phyloP scores from a whole-genome alignment of 2,797 vertebrate genomes.

The Holocentrus rufus region DNA sequence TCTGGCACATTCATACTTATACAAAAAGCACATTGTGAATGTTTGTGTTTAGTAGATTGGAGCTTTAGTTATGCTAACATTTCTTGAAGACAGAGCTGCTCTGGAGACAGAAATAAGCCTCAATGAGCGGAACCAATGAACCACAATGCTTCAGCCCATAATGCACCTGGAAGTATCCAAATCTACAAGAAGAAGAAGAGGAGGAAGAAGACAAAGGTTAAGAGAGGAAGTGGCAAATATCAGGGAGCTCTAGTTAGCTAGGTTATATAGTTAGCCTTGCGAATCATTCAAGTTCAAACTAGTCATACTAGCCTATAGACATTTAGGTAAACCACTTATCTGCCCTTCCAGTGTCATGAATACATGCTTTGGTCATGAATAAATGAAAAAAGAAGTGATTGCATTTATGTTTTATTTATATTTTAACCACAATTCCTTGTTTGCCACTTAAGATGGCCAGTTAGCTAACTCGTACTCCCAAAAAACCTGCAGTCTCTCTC shows the following conservation, averaged over 20 bases:
- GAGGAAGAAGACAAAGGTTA: too few species aligned
- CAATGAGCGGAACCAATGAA: too few species aligned
- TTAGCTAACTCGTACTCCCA: constrained; percentile 1
- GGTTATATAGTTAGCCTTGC: too few species aligned
- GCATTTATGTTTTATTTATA: constrained; percentile 10
- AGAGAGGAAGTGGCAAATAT: too few species aligned
- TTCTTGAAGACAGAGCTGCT: background rate
- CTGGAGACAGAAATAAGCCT: background rate
- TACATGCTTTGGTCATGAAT: background rate
- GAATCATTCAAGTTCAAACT: constrained; percentile 19
- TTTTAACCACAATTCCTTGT: background rate
- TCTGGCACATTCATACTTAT: background rate
- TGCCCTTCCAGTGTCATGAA: constrained; percentile 35
- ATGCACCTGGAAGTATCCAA: too few species aligned
- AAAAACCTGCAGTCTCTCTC: background rate
- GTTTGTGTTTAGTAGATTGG: constrained; percentile 6
- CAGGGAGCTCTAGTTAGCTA: too few species aligned
- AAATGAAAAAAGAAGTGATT: constrained; percentile 17
- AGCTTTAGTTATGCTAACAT: background rate
- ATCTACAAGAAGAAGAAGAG: too few species aligned
- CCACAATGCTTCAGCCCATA: too few species aligned
- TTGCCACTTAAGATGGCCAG: constrained; percentile 8
- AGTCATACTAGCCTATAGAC: background rate
- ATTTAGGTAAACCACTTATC: background rate
- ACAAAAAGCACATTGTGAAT: background rate